These are phyloP conservation scores for Girardia tigrina DNA, from an alignment of 2,888 invertebrate species.

Conservation along the genomic window DNA sequence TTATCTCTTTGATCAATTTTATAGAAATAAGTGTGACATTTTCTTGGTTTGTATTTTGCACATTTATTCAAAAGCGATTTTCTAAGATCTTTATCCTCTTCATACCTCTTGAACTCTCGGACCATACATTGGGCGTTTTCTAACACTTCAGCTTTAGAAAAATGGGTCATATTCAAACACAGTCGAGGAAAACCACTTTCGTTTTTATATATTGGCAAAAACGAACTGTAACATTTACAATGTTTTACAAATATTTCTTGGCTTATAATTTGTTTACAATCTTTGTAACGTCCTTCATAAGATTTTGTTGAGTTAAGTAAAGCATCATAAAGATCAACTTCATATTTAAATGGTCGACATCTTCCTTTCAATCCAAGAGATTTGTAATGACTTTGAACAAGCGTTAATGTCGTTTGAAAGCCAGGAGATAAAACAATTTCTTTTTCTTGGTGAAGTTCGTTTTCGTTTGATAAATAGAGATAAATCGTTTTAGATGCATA, in stretches of 20 bases:
- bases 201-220: slow-evolving; percentile 30
- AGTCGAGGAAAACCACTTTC: slow-evolving; percentile 2
- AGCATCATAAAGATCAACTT: slow-evolving; percentile 31
- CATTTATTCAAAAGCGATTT: neutral
- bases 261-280: slow-evolving; percentile 30
- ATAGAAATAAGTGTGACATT: slow-evolving; percentile 13
- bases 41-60: neutral
- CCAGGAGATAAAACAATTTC: slow-evolving; percentile 21
- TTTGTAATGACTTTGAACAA: neutral
- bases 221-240: slow-evolving; percentile 33
- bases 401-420: neutral
- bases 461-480: slow-evolving; percentile 8
- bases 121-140: slow-evolving; percentile 19
- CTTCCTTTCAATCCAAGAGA: neutral
- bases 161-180: slow-evolving; percentile 27
- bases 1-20: slow-evolving; percentile 19
- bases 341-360: slow-evolving; percentile 8
- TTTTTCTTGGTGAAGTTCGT: neutral
- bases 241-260: slow-evolving; percentile 23
- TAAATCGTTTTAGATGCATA: slow-evolving; percentile 20
- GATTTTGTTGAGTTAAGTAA: neutral
- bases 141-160: neutral
- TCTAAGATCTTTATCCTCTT: neutral
- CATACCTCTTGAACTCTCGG: neutral
- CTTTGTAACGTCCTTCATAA: slow-evolving; percentile 21